phyloP scores from a whole-genome alignment of 2,797 vertebrate genomes.

The Ceryle rudis region DNA sequence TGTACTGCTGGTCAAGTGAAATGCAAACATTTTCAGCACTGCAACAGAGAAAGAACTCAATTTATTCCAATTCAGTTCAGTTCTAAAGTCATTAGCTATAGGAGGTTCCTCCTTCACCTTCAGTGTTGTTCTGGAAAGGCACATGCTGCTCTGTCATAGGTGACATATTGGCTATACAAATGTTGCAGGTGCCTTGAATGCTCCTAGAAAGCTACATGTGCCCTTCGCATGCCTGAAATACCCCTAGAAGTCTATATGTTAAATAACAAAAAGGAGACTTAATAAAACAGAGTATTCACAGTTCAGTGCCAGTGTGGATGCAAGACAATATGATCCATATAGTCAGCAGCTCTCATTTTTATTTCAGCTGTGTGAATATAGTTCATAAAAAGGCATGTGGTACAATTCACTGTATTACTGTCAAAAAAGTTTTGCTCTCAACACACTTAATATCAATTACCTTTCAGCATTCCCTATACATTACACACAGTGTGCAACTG shows the following conservation, averaged over 20 bases:
- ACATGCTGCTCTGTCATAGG: neutral
- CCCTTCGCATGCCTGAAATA: neutral
- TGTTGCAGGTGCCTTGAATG: neutral
- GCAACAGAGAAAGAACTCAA: neutral
- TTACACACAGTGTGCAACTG: neutral
- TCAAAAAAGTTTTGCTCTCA: neutral
- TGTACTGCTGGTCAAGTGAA: neutral
- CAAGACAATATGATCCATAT: neutral
- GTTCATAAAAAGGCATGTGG: neutral
- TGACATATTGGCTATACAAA: neutral
- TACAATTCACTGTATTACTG: neutral
- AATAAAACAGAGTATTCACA: neutral
- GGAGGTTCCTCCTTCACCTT: neutral
- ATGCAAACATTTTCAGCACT: neutral
- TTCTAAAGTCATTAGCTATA: neutral
- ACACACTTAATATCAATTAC: neutral
- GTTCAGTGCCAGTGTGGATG: neutral
- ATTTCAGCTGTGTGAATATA: neutral
- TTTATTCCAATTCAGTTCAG: neutral
- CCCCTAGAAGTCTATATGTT: neutral
- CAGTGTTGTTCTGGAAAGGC: neutral
- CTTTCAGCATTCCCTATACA: neutral
- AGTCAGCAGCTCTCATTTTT: neutral
- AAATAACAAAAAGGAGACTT: neutral
- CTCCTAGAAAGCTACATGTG: neutral